These are phyloP conservation scores for Tympanoctomys barrerae DNA, from an alignment of 2,797 vertebrate genomes.

Conservation along the genomic window DNA sequence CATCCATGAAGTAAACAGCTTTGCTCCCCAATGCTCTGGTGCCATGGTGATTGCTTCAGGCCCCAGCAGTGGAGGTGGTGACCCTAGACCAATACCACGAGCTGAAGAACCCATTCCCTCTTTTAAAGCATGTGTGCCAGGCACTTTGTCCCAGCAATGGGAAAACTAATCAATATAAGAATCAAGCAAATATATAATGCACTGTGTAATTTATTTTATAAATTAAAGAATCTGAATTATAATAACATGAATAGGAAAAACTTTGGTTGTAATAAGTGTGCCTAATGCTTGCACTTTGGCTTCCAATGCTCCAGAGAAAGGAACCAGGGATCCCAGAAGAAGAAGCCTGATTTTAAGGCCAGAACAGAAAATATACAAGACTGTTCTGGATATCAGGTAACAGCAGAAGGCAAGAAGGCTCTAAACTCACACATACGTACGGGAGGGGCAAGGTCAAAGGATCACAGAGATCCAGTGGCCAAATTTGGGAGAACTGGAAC, in stretches of 20 bases:
- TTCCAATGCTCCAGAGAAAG: slow-evolving; percentile 8
- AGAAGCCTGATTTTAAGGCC: neutral
- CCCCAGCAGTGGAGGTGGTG: neutral
- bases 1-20: neutral
- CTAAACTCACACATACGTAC: neutral
- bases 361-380: neutral
- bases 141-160: neutral
- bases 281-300: neutral
- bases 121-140: neutral
- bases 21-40: neutral
- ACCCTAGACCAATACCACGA: neutral
- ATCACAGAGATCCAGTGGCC: neutral
- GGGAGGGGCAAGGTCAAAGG: neutral
- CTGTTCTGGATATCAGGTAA: neutral
- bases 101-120: neutral
- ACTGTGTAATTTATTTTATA: neutral
- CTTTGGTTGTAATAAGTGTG: neutral
- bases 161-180: neutral
- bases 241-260: neutral
- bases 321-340: neutral
- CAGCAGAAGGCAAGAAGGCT: slow-evolving; percentile 7
- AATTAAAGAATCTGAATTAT: neutral
- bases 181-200: neutral
- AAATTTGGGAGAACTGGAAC: neutral
- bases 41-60: neutral